Conservation (phyloP, 1,140 invertebrate species). For the Argopecten irradians region DNA sequence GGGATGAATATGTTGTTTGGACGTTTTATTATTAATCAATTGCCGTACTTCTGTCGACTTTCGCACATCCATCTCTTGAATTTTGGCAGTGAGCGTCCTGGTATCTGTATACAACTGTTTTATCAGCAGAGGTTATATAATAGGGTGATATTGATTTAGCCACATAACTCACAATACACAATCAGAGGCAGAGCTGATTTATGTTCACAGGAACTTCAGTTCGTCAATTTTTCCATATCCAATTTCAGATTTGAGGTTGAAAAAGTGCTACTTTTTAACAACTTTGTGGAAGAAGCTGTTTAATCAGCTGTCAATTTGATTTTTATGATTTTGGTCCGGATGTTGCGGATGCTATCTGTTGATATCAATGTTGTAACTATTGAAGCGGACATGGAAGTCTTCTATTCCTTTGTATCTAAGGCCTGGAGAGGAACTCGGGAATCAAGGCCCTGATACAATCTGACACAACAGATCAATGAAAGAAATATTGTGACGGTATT, state of each 20-base stretch:
- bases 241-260: not conserved
- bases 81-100: not conserved
- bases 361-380: not conserved
- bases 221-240: not conserved
- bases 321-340: slow-evolving; percentile 17
- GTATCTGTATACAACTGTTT: slow-evolving; percentile 1
- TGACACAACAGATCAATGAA: not conserved
- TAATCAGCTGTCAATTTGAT: slow-evolving; percentile 2
- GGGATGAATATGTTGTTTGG: not conserved
- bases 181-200: not conserved
- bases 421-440: not conserved
- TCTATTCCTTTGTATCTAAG: not conserved
- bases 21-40: slow-evolving; percentile 13
- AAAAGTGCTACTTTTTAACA: not conserved
- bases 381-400: not conserved
- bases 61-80: not conserved
- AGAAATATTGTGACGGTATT: not conserved
- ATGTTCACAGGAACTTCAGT: not conserved
- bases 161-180: not conserved
- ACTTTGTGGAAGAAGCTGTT: not conserved
- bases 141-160: not conserved
- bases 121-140: not conserved
- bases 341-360: not conserved
- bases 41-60: not conserved
- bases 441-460: not conserved